Percentiles rank a stretch among this genome's conserved stretches.
These are phyloP conservation scores for Parazoanthus swiftii DNA, from an alignment of 92 coral and sea anemone genomes.

Conservation along the genomic window DNA sequence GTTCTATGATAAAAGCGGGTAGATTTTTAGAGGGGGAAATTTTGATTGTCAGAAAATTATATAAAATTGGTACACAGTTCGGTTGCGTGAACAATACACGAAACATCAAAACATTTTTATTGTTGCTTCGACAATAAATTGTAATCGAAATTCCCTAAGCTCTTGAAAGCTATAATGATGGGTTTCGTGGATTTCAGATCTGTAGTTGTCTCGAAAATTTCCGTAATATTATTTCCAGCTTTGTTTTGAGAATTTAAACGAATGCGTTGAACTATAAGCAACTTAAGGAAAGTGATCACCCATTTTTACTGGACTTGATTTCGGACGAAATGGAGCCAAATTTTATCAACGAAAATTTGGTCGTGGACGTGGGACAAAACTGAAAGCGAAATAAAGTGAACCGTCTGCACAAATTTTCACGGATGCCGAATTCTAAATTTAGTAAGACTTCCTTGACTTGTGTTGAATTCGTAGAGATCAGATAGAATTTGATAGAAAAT, in stretches of 20 bases:
- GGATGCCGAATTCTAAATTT: neutral
- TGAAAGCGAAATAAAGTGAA: neutral
- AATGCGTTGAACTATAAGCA: neutral
- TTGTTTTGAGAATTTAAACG: too few species aligned
- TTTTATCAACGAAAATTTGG: neutral
- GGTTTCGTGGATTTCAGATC: neutral
- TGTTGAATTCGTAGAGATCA: neutral
- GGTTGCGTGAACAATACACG: neutral
- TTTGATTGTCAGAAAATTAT: slow-evolving; percentile 19
- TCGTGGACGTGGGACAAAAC: neutral
- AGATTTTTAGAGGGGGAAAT: slow-evolving; percentile 17
- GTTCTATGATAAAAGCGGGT: neutral
- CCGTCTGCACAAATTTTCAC: neutral
- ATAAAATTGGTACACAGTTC: neutral
- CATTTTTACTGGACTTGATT: neutral
- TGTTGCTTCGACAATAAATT: neutral
- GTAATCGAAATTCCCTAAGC: neutral
- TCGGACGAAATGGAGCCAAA: neutral
- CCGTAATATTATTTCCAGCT: neutral
- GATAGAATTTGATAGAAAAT: neutral
- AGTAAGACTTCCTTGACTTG: neutral
- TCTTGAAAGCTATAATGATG: neutral
- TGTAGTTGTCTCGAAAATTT: neutral
- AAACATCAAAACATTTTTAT: neutral
- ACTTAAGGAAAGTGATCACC: neutral